Conservation (phyloP, 2,888 invertebrate species). For the Pseudanteris insignis region DNA sequence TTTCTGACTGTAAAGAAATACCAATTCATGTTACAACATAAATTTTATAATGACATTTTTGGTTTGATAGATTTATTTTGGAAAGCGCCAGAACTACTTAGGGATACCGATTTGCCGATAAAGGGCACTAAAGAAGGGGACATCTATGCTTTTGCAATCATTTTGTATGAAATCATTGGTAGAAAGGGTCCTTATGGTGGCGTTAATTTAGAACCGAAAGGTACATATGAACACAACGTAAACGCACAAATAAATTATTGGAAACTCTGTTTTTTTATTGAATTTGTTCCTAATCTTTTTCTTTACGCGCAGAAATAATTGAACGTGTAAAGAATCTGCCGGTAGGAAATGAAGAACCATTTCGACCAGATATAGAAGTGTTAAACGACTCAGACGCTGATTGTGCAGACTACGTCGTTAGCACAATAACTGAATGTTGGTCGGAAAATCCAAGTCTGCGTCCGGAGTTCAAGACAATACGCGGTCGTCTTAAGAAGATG, state of each 20-base stretch:
- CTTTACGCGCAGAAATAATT: conserved; percentile 77
- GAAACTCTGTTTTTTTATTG: conserved; percentile 6
- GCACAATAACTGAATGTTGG: conserved; percentile 90
- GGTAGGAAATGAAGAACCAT: conserved; percentile 75
- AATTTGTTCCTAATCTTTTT: conserved; percentile 16
- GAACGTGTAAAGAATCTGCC: conserved; percentile 80
- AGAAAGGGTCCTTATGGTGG: conserved; percentile 90
- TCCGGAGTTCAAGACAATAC: conserved; percentile 85
- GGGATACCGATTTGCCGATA: conserved; percentile 75
- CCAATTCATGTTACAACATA: too few species aligned
- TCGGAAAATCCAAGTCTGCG: conserved; percentile 82
- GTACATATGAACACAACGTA: conserved; percentile 65
- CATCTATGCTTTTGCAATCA: conserved; percentile 96
- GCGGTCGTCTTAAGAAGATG: conserved; percentile 86
- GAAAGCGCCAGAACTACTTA: conserved; percentile 93
- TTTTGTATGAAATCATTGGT: conserved; percentile 92
- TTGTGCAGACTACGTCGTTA: conserved; percentile 82
- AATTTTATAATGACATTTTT: conserved; percentile 1
- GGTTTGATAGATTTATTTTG: conserved; percentile 80
- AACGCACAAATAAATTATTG: not conserved
- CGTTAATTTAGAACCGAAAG: conserved; percentile 83
- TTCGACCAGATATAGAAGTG: conserved; percentile 80
- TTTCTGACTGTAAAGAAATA: too few species aligned
- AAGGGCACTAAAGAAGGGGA: conserved; percentile 89
- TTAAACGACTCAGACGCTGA: conserved; percentile 77